Percentiles rank a stretch among this genome's conserved stretches.
Conservation (phyloP, 2,113 vertebrate genomes). For the Aramus guarauna region DNA sequence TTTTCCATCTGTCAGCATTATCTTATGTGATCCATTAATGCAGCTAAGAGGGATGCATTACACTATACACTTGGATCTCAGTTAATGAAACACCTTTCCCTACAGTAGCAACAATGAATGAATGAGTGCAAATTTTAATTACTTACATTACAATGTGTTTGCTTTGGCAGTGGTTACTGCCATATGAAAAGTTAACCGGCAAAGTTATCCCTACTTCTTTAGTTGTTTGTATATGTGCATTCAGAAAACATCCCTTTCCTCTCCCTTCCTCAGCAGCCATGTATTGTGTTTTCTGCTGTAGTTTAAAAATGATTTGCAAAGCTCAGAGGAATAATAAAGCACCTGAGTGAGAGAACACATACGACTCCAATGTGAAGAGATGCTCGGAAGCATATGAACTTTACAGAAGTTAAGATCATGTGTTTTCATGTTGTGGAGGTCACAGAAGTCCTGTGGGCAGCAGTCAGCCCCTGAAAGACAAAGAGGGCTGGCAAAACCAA, state of each 20-base stretch:
- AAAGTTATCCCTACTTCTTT: slow-evolving; percentile 6
- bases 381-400: not conserved
- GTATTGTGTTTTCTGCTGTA: slow-evolving; percentile 17
- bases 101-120: not conserved
- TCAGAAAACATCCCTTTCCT: slow-evolving; percentile 43
- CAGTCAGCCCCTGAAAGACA: slow-evolving; percentile 41
- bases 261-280: not conserved
- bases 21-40: slow-evolving; percentile 23
- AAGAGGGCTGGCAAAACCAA: not conserved
- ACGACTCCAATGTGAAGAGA: not conserved
- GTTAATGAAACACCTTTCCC: slow-evolving; percentile 34
- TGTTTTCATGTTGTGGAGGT: not conserved
- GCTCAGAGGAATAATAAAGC: not conserved
- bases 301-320: slow-evolving; percentile 53
- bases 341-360: not conserved
- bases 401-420: not conserved
- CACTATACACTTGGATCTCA: not conserved
- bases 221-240: not conserved
- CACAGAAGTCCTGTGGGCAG: not conserved
- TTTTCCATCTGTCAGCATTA: slow-evolving; percentile 54
- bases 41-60: not conserved
- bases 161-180: slow-evolving; percentile 34
- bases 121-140: slow-evolving; percentile 23
- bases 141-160: slow-evolving; percentile 1
- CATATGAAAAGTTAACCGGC: slow-evolving; percentile 37